These are phyloP conservation scores for Chloroclysta siterata DNA, from an alignment of 2,888 invertebrate species.

Conservation along the genomic window DNA sequence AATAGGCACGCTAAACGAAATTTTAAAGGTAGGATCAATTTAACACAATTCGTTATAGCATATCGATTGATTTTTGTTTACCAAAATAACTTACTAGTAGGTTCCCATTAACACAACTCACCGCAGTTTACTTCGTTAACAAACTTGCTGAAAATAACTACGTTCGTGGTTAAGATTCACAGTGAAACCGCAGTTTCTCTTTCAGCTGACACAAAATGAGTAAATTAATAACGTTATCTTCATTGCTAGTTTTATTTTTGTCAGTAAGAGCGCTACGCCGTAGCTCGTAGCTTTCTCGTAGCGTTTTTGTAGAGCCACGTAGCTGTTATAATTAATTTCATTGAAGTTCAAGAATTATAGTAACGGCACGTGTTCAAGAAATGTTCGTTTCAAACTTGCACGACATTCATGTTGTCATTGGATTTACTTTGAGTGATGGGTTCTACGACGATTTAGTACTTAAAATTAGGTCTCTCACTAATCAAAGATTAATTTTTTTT, in stretches of 20 bases:
- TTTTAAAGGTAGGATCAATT: neutral
- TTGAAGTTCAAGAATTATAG: neutral
- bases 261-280: slow-evolving; percentile 3
- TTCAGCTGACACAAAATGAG: neutral
- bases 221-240: slow-evolving; percentile 6
- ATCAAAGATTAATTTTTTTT: no score
- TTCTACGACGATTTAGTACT: no score
- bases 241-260: neutral
- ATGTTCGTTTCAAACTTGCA: no score
- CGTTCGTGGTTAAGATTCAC: slow-evolving; percentile 2
- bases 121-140: neutral
- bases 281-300: slow-evolving; percentile 11
- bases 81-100: no score
- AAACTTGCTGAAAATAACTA: neutral
- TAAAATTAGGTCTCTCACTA: no score
- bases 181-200: slow-evolving; percentile 4
- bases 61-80: neutral
- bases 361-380: no score
- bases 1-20: neutral
- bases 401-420: no score
- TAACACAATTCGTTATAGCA: neutral
- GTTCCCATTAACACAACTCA: neutral
- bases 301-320: slow-evolving; percentile 10
- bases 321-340: neutral
- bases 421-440: no score